Base-by-base conservation (phyloP, 2,797 vertebrate species). In the Clarias pachynema region DNA sequence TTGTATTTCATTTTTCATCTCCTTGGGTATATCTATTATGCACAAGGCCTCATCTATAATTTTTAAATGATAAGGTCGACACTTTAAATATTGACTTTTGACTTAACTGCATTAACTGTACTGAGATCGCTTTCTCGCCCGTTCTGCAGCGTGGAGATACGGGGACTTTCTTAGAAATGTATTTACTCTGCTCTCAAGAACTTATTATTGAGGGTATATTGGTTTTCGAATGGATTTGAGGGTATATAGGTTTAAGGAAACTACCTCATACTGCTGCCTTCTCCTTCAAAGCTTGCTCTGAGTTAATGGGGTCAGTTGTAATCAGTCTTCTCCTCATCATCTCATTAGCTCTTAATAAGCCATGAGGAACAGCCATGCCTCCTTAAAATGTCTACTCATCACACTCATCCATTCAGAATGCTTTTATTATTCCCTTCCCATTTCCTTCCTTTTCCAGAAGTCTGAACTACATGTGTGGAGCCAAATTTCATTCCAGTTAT, bases 301-400 rank as follows among this genome's bases (percentile, higher is more conserved):
- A 5, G 56, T 75, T 91, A 92, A 92, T 90, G 91, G 88, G 68
- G n/a, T 87, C 87, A 87, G 88, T 84, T 84, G 14, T 92, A 87
- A 91, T 92, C 85, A 92, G 87, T 90, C 85, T 81, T 62, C 59
- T 87, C 77, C 83, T 92, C 90, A 87, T 90, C 90, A 88, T 91
- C 91, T 89, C 89, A 92, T 92, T 93, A 89, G 91, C 88, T 89
- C 88, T 89, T 89, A 89, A 81, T 85, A 73, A 57, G 15, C 57
- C 37, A 31, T 37, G 40, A 34, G 40, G 5, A 65, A 79, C 56
- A 83, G 57, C 20, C 9, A 49, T 24, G 22, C 40, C 57, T 72
- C 65, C 18, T 22, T 56, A 29, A 12, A 79, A 60, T 37, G 14
- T 80, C 84, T 26, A 5, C 59, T 73, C n/a, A 70, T 62, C 65